Percentiles rank a stretch among this genome's conserved stretches.
Evolutionary conservation across 2,888 invertebrate species (phyloP).

Genomic region (Lasius platythorax): DNA sequence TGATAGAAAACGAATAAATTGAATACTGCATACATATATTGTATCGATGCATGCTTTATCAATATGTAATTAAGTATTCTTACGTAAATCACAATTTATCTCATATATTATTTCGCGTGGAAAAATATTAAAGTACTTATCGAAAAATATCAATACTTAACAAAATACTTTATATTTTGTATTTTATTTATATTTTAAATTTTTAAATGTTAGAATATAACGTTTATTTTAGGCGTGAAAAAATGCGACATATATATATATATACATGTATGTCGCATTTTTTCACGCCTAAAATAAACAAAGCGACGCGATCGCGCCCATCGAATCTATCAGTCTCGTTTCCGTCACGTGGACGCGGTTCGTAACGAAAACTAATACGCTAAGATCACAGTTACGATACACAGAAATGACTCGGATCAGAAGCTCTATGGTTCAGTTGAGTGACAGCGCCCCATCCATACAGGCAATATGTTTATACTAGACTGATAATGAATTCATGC

Average conservation of each 20-base stretch:
- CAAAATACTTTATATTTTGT: neutral
- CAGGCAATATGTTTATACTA: slow-evolving; percentile 85
- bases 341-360: neutral
- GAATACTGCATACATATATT: neutral
- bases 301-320: neutral
- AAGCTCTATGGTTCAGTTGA: slow-evolving; percentile 63
- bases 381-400: slow-evolving; percentile 35
- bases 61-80: neutral
- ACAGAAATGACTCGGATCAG: slow-evolving; percentile 54
- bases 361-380: neutral
- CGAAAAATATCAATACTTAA: neutral
- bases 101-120: neutral
- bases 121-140: neutral
- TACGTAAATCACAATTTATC: neutral
- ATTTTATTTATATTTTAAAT: neutral
- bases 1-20: neutral
- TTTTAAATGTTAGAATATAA: neutral
- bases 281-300: neutral
- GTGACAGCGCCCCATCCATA: slow-evolving; percentile 69
- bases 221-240: no score
- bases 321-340: neutral
- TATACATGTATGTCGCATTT: neutral
- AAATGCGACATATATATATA: neutral
- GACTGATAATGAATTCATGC: slow-evolving; percentile 85
- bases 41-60: neutral